Base-by-base conservation (phyloP, 2,888 invertebrate species). In the Thalpophila matura region DNA sequence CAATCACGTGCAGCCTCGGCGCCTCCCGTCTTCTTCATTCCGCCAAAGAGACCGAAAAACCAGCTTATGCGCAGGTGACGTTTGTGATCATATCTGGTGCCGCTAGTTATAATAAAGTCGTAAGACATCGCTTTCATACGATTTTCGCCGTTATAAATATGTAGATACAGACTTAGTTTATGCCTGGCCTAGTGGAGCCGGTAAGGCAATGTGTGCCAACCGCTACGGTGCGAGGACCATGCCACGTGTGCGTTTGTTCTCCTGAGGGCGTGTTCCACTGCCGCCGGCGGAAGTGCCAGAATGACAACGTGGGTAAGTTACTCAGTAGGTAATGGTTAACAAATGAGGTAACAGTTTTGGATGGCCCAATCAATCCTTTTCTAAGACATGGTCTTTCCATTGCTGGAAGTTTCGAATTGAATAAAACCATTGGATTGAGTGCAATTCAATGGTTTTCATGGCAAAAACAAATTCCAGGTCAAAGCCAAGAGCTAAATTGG, bases 241-340 rank as follows among this genome's bases (percentile, higher is more conserved):
- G 90, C 59, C 87, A 89, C 33, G 46, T 60, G 7, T 91, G 91
- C 63, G 40, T 86, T 20, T 91, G 91, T 54, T 68, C 74, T 1
- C 37, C 65, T 1, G 83, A 84, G 1, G 91, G 90, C 1, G 46
- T 86, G 12, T 91, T 80, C 75, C 71, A 86, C 37, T 91, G 91
- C 75, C 77, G 67, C 20, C 33, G 40, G 1, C 65, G 74, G 4
- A 6, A 46, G 1, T 89, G 89, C 57, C 46, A 46, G 38, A 24
- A 37, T 0, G 18, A 42, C 5, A 10, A 16, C 1, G 2, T 7
- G 3, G 43, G 79, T 79, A 65, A 79, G 79, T 77, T 33, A 29
- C 6, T 16, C 22, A 24, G 55, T n/a, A n/a, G n/a, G n/a, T n/a
- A 9, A 24, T 62, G 18, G 46, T 54, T 60, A 7, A 9, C 14